phyloP scores from a whole-genome alignment of 92 coral and sea anemone genomes.

The Porites lobata region DNA sequence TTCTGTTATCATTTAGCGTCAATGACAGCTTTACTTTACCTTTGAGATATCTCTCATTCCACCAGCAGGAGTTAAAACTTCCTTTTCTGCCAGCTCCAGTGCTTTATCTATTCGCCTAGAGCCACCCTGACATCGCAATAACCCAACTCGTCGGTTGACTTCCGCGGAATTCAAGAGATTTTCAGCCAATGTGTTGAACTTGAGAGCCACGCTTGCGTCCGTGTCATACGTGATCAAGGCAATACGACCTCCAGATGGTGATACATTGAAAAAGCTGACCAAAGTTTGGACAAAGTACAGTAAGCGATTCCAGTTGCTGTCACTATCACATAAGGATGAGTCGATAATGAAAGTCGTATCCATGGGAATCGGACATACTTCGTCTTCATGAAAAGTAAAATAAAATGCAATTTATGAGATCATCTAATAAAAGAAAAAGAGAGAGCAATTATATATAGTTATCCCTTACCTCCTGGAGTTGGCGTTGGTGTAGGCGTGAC shows the following conservation, averaged over 20 bases:
- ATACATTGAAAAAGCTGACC: constrained; percentile 64
- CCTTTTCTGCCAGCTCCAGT: constrained; percentile 75
- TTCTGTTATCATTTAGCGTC: neutral
- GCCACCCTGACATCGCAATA: constrained; percentile 71
- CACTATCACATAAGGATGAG: constrained; percentile 65
- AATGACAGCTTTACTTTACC: neutral
- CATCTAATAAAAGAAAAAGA: too few relatives aligned
- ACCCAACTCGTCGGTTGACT: neutral
- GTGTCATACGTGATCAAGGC: constrained; percentile 64
- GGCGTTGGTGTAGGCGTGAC: neutral
- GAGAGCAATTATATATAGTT: too few relatives aligned
- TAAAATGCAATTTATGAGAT: too few relatives aligned
- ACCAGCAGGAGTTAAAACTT: constrained; percentile 27
- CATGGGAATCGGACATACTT: constrained; percentile 2
- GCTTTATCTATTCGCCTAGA: constrained; percentile 79
- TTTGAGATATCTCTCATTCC: constrained; percentile 50
- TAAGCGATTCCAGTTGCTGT: constrained; percentile 72
- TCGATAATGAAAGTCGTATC: constrained; percentile 3
- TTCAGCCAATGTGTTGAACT: constrained; percentile 53
- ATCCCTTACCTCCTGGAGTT: neutral
- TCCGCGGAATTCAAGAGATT: neutral
- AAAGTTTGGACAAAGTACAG: constrained; percentile 68
- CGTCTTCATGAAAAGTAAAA: neutral
- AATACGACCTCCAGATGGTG: constrained; percentile 66
- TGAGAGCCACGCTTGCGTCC: constrained; percentile 14